These are phyloP conservation scores for Lonchura striata DNA, from an alignment of 2,113 vertebrate species.

Conservation along the genomic window DNA sequence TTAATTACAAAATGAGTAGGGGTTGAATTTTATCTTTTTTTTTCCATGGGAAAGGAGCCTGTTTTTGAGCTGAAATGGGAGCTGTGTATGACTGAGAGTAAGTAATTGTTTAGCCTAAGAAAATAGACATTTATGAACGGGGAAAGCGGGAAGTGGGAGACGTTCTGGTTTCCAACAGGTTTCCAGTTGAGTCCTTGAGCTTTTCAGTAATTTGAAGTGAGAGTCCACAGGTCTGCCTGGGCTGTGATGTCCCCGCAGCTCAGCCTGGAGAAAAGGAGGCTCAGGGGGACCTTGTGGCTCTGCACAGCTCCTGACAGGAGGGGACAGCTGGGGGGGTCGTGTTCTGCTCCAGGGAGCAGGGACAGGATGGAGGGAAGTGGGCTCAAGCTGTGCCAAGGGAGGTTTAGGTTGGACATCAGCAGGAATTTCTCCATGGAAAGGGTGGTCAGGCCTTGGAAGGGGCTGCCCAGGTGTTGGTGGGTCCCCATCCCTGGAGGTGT, in stretches of 20 bases:
- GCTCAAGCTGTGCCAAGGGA: background rate
- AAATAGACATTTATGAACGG: background rate
- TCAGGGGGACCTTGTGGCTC: background rate
- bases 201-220: background rate
- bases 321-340: rapidly evolving
- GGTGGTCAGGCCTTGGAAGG: rapidly evolving
- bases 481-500: background rate
- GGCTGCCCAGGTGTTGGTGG: background rate
- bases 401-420: rapidly evolving
- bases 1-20: background rate
- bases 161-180: background rate
- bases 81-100: background rate
- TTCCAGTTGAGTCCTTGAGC: background rate
- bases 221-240: background rate
- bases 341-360: background rate
- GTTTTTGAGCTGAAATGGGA: background rate
- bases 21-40: background rate
- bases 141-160: background rate
- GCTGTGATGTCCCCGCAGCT: background rate
- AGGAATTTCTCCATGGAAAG: background rate
- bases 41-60: background rate
- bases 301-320: background rate
- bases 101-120: background rate
- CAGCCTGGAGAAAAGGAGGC: background rate
- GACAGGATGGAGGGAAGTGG: background rate